Base-by-base conservation (phyloP, 2,113 vertebrate species). In the Madoqua kirkii region DNA sequence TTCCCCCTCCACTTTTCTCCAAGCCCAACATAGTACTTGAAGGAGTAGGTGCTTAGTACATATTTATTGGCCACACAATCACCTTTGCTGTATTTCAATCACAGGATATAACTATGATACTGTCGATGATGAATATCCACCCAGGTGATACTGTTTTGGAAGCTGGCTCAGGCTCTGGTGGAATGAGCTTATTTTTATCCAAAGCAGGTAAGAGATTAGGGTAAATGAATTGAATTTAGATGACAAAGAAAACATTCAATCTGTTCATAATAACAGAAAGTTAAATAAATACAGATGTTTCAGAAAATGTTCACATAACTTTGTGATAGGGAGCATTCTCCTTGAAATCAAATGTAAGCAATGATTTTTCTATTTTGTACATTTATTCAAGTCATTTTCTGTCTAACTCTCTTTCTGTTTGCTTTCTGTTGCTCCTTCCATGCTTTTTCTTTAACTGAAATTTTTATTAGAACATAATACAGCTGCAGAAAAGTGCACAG, bases 101-200 rank as follows among this genome's bases (percentile, higher is more conserved):
- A 1, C 52, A 99, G 99, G 99, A 99, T 87, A 31, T 98, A 29
- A 98, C 40, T 25, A 97, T 98, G 6, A 96, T 99, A 87, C 88
- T 99, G 33, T 93, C 94, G 98, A 99, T 99, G 99, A 99, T 99
- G 99, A 99, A 99, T 52, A 43, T 99, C 71, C 98, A 97, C n/a
- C 98, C 99, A 33, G 99, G 99, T 93, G 99, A 99, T 97, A 96
- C 97, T 0, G 99, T 99, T 81, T 78, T 99, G 97, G 99, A 99
- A 99, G 98, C 98, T 5, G 99, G 99, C 31, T 99, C 99, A 0
- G 99, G 99, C 6, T 99, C 99, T 7, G 99, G 99, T 3, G 99
- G 98, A 48, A 98, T 99, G 99, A 99, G 99, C 76, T 99, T 99
- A 97, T 99, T 99, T 98, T 98, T 99, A 82, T 99, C 99, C 54